phyloP scores from a whole-genome alignment of 2,888 invertebrate species.

The Hemistola chrysoprasaria region DNA sequence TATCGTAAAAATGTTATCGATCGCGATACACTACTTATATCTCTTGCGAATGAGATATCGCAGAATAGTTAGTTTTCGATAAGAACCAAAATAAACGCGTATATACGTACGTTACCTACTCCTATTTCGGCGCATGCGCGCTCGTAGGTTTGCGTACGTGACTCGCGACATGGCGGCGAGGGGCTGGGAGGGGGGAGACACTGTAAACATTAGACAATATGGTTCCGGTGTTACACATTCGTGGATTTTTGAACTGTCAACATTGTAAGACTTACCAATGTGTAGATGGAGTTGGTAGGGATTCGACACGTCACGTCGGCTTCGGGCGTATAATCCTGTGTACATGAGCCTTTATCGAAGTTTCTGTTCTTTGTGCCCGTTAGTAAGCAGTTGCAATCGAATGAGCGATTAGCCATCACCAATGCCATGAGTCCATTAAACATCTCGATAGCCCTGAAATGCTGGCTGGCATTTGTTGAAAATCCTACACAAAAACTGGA shows the following conservation, averaged over 20 bases:
- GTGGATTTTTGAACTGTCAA: too few species aligned
- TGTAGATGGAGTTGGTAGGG: too few species aligned
- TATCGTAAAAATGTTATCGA: neutral
- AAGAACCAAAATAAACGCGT: slow-evolving; percentile 60
- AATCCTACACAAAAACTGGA: too few species aligned
- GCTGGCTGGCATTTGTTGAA: too few species aligned
- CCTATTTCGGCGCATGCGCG: slow-evolving; percentile 58
- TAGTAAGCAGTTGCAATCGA: too few species aligned
- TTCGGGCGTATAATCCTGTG: too few species aligned
- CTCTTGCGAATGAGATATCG: slow-evolving; percentile 85
- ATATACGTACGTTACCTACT: slow-evolving; percentile 11
- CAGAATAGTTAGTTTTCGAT: slow-evolving; percentile 52
- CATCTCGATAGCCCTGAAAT: too few species aligned
- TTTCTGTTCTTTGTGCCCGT: too few species aligned
- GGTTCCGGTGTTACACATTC: neutral
- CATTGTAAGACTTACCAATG: neutral
- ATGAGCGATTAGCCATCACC: too few species aligned
- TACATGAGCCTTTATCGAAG: too few species aligned
- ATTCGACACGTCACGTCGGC: too few species aligned
- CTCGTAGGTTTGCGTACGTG: slow-evolving; percentile 67
- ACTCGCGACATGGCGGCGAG: slow-evolving; percentile 61
- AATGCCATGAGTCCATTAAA: too few species aligned
- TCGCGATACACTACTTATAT: slow-evolving; percentile 34
- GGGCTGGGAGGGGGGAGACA: slow-evolving; percentile 32
- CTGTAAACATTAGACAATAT: slow-evolving; percentile 55